phyloP scores from a whole-genome alignment of 2,113 vertebrate species.

The Telmatochromis sp. region DNA sequence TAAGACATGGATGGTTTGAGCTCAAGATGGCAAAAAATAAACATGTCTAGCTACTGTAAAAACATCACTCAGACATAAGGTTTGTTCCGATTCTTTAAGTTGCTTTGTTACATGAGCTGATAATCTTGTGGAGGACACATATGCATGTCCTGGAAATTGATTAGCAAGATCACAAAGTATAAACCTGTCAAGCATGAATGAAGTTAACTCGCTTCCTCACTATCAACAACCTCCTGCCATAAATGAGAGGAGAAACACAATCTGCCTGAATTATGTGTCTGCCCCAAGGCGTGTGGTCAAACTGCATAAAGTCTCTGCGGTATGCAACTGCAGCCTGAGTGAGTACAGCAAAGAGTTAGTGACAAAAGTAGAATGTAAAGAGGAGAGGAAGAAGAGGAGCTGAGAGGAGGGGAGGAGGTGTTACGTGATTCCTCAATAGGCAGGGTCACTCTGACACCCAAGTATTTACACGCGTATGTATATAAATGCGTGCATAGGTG shows the following conservation, averaged over 20 bases:
- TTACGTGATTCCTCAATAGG: conserved; percentile 14
- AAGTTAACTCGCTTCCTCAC: background rate
- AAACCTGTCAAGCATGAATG: background rate
- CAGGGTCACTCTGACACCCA: background rate
- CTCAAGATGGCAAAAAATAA: background rate
- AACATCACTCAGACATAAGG: background rate
- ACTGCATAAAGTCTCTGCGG: background rate
- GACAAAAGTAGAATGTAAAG: conserved; percentile 2
- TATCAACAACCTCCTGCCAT: background rate
- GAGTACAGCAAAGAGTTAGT: conserved; percentile 5
- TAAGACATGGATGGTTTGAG: background rate
- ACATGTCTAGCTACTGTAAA: background rate
- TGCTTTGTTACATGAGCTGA: background rate
- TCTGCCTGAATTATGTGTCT: background rate
- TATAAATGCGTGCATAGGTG: background rate
- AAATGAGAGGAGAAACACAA: background rate
- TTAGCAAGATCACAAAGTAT: background rate
- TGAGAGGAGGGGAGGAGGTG: background rate
- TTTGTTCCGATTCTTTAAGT: background rate
- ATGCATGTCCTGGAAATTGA: background rate
- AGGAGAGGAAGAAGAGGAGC: background rate
- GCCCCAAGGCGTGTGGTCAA: background rate
- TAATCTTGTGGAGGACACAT: background rate
- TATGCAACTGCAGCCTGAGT: conserved; percentile 1
- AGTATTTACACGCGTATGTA: conserved; percentile 20